A percentile compares a stretch with the other conserved stretches of the same genome.
These are phyloP conservation scores for Mycalesis mineus DNA, from an alignment of 2,888 invertebrate species.

Conservation along the genomic window DNA sequence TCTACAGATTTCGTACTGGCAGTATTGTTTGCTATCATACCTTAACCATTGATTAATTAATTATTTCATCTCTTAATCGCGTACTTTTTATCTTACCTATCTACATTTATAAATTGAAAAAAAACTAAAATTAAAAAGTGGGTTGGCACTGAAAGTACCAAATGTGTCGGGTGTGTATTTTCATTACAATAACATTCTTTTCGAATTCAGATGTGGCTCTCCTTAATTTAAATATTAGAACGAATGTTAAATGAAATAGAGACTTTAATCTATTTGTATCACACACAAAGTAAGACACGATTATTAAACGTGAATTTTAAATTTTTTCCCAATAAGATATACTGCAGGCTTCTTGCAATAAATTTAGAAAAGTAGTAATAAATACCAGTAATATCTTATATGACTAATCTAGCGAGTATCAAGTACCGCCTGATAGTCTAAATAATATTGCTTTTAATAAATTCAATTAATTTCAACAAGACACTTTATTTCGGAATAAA, in stretches of 20 bases:
- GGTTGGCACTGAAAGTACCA: too few species aligned
- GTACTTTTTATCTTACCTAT: background rate
- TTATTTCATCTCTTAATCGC: background rate
- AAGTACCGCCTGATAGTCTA: background rate
- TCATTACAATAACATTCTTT: too few species aligned
- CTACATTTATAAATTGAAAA: background rate
- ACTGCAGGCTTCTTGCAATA: background rate
- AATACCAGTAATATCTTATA: background rate
- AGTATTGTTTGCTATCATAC: constrained; percentile 38
- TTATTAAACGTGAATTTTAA: background rate
- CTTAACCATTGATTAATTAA: constrained; percentile 12
- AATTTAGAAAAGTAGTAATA: background rate
- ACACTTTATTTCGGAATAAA: background rate
- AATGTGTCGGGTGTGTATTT: too few species aligned
- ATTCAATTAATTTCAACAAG: background rate
- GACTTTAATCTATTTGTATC: background rate
- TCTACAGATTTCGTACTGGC: constrained; percentile 52
- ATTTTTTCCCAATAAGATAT: background rate
- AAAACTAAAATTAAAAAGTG: background rate
- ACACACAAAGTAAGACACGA: background rate
- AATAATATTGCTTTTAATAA: background rate
- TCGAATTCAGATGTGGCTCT: background rate
- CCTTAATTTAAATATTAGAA: background rate
- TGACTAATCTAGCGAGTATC: background rate
- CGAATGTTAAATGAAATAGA: background rate